Percentiles rank a stretch among this genome's conserved stretches.
Conservation (phyloP, 2,888 invertebrate species). For the Metopia argyrocephala region DNA sequence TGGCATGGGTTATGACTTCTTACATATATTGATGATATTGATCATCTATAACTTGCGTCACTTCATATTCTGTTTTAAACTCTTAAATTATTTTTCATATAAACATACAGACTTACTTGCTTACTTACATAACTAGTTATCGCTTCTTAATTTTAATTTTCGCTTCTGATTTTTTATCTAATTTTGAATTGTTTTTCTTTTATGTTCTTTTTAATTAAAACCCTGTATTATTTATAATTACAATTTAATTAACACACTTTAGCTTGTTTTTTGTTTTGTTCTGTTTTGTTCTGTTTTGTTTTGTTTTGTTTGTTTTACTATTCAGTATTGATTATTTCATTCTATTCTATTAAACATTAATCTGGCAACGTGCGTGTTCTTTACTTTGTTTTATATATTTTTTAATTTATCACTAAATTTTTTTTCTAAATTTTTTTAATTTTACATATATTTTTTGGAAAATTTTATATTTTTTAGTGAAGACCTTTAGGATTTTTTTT, state of each 20-base stretch:
- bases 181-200: not conserved
- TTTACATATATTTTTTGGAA: not conserved
- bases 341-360: conserved; percentile 35
- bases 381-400: conserved; percentile 4
- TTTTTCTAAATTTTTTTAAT: not conserved
- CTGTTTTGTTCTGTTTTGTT: conserved; percentile 12
- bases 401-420: conserved; percentile 19
- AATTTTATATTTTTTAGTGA: not conserved
- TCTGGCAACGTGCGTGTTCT: conserved; percentile 35
- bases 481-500: conserved; percentile 19
- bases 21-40: too few species aligned
- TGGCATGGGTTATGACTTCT: too few species aligned
- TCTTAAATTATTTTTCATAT: conserved; percentile 7
- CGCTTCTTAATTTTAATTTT: conserved; percentile 6
- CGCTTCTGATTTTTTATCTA: not conserved
- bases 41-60: too few species aligned
- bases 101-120: conserved; percentile 24
- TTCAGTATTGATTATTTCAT: too few species aligned
- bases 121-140: conserved; percentile 23
- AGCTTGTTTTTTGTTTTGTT: conserved; percentile 16
- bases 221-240: conserved; percentile 57
- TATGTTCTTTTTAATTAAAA: conserved; percentile 22
- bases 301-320: not conserved
- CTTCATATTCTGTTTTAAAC: not conserved
- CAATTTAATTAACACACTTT: conserved; percentile 41